phyloP scores from a whole-genome alignment of 2,797 vertebrate genomes.

The Nyctalus aviator region DNA sequence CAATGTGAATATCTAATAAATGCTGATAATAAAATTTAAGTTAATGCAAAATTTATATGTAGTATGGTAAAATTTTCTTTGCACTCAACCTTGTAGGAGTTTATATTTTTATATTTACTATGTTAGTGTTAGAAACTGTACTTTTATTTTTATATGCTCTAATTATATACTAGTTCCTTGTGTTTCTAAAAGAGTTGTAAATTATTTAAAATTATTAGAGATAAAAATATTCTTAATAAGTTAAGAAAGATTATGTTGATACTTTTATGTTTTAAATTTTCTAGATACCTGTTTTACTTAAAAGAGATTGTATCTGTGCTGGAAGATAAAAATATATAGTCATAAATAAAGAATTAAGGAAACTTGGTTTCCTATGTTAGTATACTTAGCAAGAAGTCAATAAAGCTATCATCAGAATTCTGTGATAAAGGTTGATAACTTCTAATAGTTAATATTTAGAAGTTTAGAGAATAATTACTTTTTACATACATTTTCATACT shows the following conservation, averaged over 20 bases:
- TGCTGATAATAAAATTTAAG: neutral
- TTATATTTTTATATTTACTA: neutral
- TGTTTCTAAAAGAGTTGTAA: neutral
- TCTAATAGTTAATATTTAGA: constrained; percentile 11
- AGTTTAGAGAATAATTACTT: constrained; percentile 46
- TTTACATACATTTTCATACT: constrained; percentile 20
- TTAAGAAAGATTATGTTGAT: neutral
- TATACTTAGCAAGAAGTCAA: neutral
- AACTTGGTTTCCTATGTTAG: neutral
- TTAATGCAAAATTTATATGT: neutral
- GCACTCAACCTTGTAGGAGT: neutral
- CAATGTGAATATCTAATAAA: neutral
- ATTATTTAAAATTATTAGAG: constrained; percentile 38
- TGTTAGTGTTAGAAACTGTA: neutral
- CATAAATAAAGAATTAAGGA: constrained; percentile 38
- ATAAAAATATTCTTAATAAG: constrained; percentile 7
- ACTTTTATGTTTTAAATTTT: neutral
- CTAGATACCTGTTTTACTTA: constrained; percentile 22
- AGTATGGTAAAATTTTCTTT: constrained; percentile 28
- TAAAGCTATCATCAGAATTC: neutral
- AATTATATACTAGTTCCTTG: neutral
- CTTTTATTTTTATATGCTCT: constrained; percentile 9
- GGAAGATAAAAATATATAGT: constrained; percentile 50
- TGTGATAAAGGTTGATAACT: neutral
- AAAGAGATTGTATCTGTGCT: neutral